These are phyloP conservation scores for Pyrrhosoma nymphula DNA, from an alignment of 2,888 invertebrate species.

Conservation along the genomic window DNA sequence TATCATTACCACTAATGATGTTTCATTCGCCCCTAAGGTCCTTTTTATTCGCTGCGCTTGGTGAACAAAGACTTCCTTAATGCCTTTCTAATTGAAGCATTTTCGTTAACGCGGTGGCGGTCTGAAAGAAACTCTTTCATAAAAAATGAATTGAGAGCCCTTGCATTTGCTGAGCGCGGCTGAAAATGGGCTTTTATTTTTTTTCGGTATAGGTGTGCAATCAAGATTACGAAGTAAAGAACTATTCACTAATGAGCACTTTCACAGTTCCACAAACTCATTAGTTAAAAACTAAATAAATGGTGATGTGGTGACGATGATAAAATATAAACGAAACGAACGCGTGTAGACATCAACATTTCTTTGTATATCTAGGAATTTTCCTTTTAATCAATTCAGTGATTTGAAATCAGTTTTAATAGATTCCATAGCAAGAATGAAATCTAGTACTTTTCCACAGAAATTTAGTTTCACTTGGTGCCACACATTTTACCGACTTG, in stretches of 20 bases:
- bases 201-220: not conserved
- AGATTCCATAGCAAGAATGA: too few relatives aligned
- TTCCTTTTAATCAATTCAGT: too few relatives aligned
- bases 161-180: not conserved
- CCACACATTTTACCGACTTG: too few relatives aligned
- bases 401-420: too few relatives aligned
- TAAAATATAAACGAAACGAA: too few relatives aligned
- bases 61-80: not conserved
- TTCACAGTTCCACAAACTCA: not conserved
- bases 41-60: not conserved
- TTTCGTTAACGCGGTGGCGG: not conserved
- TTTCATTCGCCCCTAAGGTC: not conserved
- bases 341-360: too few relatives aligned
- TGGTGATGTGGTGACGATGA: too few relatives aligned
- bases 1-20: not conserved
- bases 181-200: not conserved
- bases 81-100: slow-evolving; percentile 27
- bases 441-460: too few relatives aligned
- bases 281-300: not conserved
- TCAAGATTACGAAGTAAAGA: not conserved
- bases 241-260: not conserved
- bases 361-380: too few relatives aligned
- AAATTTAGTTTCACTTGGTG: too few relatives aligned
- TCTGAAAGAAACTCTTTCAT: not conserved
- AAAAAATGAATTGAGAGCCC: not conserved